Base-by-base conservation (phyloP, 2,797 vertebrate genomes). In the Bradypus variegatus region DNA sequence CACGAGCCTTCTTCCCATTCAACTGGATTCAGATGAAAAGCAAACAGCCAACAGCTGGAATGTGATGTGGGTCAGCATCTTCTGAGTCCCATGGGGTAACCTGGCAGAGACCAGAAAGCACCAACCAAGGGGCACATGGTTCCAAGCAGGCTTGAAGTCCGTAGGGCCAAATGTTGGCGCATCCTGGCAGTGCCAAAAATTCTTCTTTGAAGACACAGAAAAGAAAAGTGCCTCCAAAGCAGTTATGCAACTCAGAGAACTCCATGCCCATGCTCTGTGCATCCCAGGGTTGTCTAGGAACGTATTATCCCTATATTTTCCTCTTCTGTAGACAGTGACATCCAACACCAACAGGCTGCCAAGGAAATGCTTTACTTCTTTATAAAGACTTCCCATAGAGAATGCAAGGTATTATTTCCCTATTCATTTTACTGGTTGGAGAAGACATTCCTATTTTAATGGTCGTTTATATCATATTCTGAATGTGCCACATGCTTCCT, bases 141-240 rank as follows among this genome's bases (percentile, higher is more conserved):
- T 93, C 38, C 50, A 87, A 77, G 78, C 78, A 36, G 21, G 58
- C 69, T 82, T 94, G 25, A 53, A 33, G 14, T 89, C 92, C 94
- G 19, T 23, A 48, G 50, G 77, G 55, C 41, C 83, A 92, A 94
- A 58, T 76, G 62, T 65, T 91, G 13, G 78, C 48, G 12, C 62
- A 65, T 55, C 14, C 16, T 65, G 27, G 75, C 23, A 64, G 58
- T 87, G 77, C 81, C 95, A 89, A 80, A 78, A 89, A 86, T 87
- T 89, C 79, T 91, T 91, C 62, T 90, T 92, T 95, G 86, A 83
- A 96, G 91, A 91, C 88, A 87, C 50, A 90, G 75, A 85, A 87
- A 88, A 86, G 27, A 91, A 94, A 92, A 93, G 18, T 92, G 70
- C n/a, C 81, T 91, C 96, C 89, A 92, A 93, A 93, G 72, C 53